Evolutionary conservation across 2,888 invertebrate species (phyloP).

Genomic region (Tetrapedia diversipes): DNA sequence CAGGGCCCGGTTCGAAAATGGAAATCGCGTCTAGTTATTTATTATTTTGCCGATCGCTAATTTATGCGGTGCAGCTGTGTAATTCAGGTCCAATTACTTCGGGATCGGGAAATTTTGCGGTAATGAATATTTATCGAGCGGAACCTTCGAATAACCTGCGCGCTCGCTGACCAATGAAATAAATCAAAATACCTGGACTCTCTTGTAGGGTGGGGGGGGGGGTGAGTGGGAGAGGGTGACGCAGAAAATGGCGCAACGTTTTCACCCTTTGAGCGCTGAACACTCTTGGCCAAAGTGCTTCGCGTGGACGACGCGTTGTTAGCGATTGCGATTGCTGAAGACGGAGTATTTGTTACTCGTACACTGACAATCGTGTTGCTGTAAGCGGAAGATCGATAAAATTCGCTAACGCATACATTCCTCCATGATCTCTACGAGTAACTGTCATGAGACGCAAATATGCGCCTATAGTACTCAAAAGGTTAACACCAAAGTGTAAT

Average conservation of each 20-base stretch:
- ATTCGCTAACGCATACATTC: no score
- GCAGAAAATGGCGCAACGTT: slow-evolving; percentile 2
- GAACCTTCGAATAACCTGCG: slow-evolving; percentile 21
- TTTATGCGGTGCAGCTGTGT: slow-evolving; percentile 38
- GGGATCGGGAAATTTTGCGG: slow-evolving; percentile 42
- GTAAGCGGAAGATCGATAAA: no score
- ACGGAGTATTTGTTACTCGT: no score
- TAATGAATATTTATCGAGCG: slow-evolving; percentile 52
- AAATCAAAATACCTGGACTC: slow-evolving; percentile 15
- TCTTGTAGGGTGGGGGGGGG: not conserved
- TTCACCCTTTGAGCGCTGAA: no score
- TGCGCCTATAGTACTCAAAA: no score
- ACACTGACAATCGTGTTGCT: no score
- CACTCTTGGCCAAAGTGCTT: no score
- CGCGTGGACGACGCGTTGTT: no score
- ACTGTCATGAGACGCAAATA: no score
- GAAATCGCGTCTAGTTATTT: slow-evolving; percentile 42
- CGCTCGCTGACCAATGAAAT: slow-evolving; percentile 23
- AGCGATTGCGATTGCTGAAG: no score
- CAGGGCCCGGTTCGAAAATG: slow-evolving; percentile 31
- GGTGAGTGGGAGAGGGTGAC: not conserved
- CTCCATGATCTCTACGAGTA: no score
- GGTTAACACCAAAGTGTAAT: no score
- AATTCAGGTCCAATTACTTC: slow-evolving; percentile 49
- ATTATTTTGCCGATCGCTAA: slow-evolving; percentile 40